A percentile compares a stretch with the other conserved stretches of the same genome.
phyloP scores from a whole-genome alignment of 1,140 invertebrate genomes.

The Trichonephila inaurata region DNA sequence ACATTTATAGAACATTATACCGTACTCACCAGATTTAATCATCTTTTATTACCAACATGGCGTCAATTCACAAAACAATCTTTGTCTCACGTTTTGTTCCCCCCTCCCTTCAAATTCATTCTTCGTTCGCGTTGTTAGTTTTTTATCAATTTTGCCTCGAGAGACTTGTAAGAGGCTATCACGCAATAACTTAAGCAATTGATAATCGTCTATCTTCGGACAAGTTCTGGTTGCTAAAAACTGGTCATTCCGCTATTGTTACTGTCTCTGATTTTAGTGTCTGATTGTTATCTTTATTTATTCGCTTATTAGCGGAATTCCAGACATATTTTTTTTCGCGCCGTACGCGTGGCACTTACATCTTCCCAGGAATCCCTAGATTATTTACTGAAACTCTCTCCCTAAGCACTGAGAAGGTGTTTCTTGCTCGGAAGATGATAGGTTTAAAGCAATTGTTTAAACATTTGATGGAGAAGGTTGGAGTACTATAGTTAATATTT shows the following conservation, averaged over 20 bases:
- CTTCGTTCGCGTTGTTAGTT: no score
- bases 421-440: neutral
- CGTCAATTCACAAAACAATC: no score
- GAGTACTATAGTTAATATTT: no score
- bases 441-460: neutral
- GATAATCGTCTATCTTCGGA: neutral
- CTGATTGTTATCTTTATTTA: constrained; percentile 31
- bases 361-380: neutral
- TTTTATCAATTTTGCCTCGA: no score
- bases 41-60: no score
- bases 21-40: no score
- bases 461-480: no score
- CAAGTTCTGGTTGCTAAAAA: neutral
- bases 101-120: neutral
- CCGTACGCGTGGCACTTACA: neutral
- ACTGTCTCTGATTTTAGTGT: neutral
- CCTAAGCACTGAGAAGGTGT: neutral
- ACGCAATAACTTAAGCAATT: neutral
- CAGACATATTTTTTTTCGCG: neutral
- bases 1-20: no score
- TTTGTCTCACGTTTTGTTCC: neutral
- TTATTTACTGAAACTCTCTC: neutral
- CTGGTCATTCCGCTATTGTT: constrained; percentile 42
- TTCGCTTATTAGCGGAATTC: neutral
- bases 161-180: neutral